Evolutionary conservation across 2,113 vertebrate genomes (phyloP).

Genomic region (Marmota flaviventris): DNA sequence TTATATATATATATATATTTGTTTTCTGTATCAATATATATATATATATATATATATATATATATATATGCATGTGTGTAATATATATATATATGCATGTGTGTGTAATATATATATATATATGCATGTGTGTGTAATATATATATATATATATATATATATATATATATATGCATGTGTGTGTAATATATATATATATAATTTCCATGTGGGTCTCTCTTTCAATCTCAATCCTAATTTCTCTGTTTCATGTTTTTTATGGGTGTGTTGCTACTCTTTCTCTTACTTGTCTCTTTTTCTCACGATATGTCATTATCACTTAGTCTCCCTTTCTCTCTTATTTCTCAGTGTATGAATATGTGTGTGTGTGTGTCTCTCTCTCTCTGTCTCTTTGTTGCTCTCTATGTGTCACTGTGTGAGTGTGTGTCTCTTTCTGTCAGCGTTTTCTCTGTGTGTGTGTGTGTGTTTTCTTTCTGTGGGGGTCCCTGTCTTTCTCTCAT

Average conservation of each 20-base stretch:
- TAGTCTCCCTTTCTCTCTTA: neutral
- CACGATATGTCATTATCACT: neutral
- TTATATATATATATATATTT: neutral
- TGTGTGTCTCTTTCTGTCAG: neutral
- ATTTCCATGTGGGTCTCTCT: neutral
- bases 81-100: too few relatives aligned
- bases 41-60: too few relatives aligned
- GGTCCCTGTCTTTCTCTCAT: conserved; percentile 41
- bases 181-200: neutral
- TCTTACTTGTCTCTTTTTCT: neutral
- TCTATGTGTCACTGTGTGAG: neutral
- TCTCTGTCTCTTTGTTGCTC: neutral
- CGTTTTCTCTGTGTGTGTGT: conserved; percentile 25
- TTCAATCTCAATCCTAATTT: neutral
- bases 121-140: too few relatives aligned
- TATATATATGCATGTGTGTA: too few relatives aligned
- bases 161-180: too few relatives aligned
- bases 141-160: neutral
- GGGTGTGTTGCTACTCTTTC: neutral
- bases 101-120: too few relatives aligned
- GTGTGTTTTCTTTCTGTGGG: neutral
- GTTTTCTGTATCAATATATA: too few relatives aligned
- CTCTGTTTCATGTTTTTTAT: neutral
- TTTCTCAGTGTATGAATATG: neutral
- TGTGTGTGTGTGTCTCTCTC: neutral